Percentiles rank a stretch among this genome's conserved stretches.
Evolutionary conservation across 2,113 vertebrate species (phyloP).

Genomic region (Microtus richardsoni): DNA sequence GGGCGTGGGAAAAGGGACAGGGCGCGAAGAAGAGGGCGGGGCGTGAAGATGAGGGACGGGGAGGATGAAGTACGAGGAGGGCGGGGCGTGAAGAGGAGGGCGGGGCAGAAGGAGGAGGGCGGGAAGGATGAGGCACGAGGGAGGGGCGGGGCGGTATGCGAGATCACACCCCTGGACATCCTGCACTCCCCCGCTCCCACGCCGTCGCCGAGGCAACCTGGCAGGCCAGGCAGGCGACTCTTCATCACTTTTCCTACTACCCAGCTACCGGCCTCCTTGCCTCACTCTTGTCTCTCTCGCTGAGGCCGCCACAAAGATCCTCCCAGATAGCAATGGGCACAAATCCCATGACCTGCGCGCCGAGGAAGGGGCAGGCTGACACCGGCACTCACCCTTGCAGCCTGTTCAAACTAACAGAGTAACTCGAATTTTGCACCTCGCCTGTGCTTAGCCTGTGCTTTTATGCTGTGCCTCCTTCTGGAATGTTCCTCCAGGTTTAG

Average conservation of each 20-base stretch:
- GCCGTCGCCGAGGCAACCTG: slow-evolving; percentile 33
- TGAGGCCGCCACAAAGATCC: no score
- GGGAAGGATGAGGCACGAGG: not conserved
- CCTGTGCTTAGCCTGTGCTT: not conserved
- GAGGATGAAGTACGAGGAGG: not conserved
- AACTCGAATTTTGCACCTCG: not conserved
- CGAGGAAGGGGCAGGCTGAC: not conserved
- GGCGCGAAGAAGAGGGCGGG: no score
- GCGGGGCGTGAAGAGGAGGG: not conserved
- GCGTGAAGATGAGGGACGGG: not conserved
- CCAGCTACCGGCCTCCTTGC: not conserved
- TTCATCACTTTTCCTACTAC: not conserved
- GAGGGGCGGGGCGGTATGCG: not conserved
- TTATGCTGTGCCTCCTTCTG: not conserved
- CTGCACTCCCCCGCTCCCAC: not conserved
- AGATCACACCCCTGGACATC: not conserved
- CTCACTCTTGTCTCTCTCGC: not conserved
- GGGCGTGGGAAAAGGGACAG: no score
- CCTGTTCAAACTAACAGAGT: not conserved
- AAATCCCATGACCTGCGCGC: no score
- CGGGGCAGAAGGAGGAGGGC: accelerated
- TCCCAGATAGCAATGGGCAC: not conserved
- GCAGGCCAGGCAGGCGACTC: not conserved
- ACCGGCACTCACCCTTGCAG: not conserved
- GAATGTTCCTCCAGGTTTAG: not conserved